Percentiles rank a stretch among this genome's conserved stretches.
phyloP scores from a whole-genome alignment of 2,113 vertebrate species.

The Lota lota region DNA sequence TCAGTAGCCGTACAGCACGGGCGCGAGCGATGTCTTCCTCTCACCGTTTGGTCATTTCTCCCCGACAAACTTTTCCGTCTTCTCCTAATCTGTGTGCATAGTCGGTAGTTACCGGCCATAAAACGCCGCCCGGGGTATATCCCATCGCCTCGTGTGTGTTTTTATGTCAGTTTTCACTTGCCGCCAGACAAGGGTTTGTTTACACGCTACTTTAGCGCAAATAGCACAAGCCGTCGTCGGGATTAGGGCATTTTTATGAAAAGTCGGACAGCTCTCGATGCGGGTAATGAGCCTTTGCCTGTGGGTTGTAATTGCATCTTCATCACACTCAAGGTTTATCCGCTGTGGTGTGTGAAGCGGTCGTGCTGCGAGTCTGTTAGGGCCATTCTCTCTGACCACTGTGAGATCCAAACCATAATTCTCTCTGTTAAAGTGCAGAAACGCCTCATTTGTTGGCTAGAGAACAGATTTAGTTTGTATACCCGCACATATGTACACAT shows the following conservation, averaged over 20 bases:
- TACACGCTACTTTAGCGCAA: slow-evolving; percentile 53
- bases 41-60: slow-evolving; percentile 5
- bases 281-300: slow-evolving; percentile 55
- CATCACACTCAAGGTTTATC: slow-evolving; percentile 48
- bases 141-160: slow-evolving; percentile 50
- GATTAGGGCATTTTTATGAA: slow-evolving; percentile 43
- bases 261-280: slow-evolving; percentile 39
- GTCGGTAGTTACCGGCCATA: slow-evolving; percentile 38
- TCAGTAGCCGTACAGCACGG: too few species aligned
- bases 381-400: neutral
- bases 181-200: slow-evolving; percentile 57
- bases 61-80: slow-evolving; percentile 20
- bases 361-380: too few species aligned
- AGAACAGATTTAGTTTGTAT: too few species aligned
- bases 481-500: too few species aligned
- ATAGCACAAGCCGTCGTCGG: slow-evolving; percentile 48
- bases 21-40: slow-evolving; percentile 17
- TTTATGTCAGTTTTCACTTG: slow-evolving; percentile 40
- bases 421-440: neutral
- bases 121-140: slow-evolving; percentile 53
- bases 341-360: neutral
- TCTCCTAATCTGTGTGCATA: slow-evolving; percentile 37
- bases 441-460: too few species aligned
- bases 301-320: slow-evolving; percentile 59
- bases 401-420: neutral